Conservation (phyloP, 2,797 vertebrate species). For the Phoxinus dragarum region DNA sequence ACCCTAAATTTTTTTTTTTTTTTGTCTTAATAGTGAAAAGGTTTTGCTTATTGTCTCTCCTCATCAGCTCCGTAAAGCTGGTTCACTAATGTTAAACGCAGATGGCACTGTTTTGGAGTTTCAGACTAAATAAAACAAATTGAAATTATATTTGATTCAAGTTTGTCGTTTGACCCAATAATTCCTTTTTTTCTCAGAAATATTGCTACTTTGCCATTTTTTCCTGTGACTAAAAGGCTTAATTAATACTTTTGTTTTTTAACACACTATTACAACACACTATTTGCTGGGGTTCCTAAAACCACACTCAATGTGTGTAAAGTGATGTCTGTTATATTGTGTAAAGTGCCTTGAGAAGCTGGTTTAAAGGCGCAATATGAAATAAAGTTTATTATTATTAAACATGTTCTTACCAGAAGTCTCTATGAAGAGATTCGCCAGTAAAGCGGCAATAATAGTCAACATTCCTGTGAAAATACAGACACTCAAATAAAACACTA, state of each 20-base stretch:
- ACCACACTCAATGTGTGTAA: too few species aligned
- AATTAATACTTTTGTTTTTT: background rate
- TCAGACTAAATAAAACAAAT: background rate
- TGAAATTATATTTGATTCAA: background rate
- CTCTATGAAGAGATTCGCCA: background rate
- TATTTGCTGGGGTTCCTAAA: background rate
- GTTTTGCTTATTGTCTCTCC: too few species aligned
- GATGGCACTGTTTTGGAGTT: background rate
- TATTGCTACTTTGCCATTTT: background rate
- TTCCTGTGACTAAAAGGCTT: background rate
- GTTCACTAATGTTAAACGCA: background rate
- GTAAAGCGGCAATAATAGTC: background rate
- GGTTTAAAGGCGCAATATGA: too few species aligned
- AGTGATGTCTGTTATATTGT: too few species aligned
- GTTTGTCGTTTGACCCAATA: background rate
- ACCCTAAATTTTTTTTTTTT: background rate
- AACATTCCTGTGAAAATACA: conserved; percentile 14
- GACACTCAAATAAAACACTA: background rate
- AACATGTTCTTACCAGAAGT: background rate
- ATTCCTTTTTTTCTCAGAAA: background rate
- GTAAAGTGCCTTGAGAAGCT: too few species aligned
- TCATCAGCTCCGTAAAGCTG: background rate
- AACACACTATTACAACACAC: background rate
- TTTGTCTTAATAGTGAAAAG: background rate
- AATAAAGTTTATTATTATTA: too few species aligned